Evolutionary conservation across 1,140 invertebrate genomes (phyloP).

Genomic region (Meloidogyne hapla): DNA sequence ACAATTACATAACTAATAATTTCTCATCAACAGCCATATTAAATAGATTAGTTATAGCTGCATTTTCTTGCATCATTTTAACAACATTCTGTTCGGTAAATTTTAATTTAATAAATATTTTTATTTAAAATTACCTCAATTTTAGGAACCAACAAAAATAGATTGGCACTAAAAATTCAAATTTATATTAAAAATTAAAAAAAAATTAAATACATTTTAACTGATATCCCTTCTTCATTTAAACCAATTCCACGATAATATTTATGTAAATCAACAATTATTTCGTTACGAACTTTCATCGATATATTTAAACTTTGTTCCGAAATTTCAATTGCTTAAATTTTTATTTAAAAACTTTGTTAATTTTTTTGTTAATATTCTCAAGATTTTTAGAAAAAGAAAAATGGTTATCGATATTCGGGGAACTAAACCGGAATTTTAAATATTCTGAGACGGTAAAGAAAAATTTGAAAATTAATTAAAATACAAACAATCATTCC

Average conservation of each 20-base stretch:
- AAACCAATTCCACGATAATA: constrained; percentile 29
- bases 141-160: constrained; percentile 49
- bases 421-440: no score
- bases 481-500: constrained; percentile 40
- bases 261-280: constrained; percentile 26
- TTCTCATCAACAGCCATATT: no score
- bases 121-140: constrained; percentile 34
- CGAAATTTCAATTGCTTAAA: constrained; percentile 10
- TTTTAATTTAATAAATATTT: no score
- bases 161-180: constrained; percentile 29
- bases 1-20: constrained; percentile 4
- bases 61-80: not conserved
- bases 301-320: constrained; percentile 13
- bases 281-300: constrained; percentile 23
- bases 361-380: no score
- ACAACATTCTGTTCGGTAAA: not conserved
- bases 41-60: not conserved
- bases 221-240: constrained; percentile 27
- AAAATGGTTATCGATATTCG: no score
- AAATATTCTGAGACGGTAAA: no score
- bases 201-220: constrained; percentile 25
- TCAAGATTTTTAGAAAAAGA: no score
- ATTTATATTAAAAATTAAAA: not conserved
- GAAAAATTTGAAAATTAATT: not conserved
- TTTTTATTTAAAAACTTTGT: not conserved